Conservation (phyloP, 2,888 invertebrate species). For the Rotaria macrura region DNA sequence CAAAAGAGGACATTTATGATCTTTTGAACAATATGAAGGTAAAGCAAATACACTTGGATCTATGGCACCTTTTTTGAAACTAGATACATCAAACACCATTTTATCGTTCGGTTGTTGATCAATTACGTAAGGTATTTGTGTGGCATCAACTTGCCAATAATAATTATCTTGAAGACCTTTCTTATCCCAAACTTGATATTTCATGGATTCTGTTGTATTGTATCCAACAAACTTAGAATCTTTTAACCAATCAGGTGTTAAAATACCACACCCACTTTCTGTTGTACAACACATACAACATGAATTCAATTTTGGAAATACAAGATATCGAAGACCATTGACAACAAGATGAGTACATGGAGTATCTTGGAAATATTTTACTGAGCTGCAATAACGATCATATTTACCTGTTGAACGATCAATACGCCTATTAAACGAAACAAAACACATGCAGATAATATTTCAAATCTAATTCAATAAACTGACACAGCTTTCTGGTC, state of each 20-base stretch:
- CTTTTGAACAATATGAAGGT: constrained; percentile 21
- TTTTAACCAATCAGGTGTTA: not conserved
- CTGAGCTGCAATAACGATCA: constrained; percentile 7
- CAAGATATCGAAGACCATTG: not conserved
- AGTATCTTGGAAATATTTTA: not conserved
- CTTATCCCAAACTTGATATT: constrained; percentile 16
- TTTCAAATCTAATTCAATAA: not conserved
- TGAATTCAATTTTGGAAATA: not conserved
- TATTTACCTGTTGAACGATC: constrained; percentile 20
- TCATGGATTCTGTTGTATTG: not conserved
- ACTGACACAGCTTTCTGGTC: not conserved
- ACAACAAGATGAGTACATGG: constrained; percentile 18
- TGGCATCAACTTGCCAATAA: not conserved
- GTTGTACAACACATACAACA: not conserved
- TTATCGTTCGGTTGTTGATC: constrained; percentile 11
- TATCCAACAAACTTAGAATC: not conserved
- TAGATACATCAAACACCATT: not conserved
- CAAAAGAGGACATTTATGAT: not conserved
- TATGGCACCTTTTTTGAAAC: constrained; percentile 1
- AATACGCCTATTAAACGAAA: not conserved
- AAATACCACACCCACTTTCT: not conserved
- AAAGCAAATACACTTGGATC: not conserved
- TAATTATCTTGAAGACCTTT: constrained; percentile 18
- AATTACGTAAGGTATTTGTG: not conserved
- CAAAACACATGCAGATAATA: not conserved